phyloP scores from a whole-genome alignment of 2,888 invertebrate genomes.

The Heteromurus nitidus region DNA sequence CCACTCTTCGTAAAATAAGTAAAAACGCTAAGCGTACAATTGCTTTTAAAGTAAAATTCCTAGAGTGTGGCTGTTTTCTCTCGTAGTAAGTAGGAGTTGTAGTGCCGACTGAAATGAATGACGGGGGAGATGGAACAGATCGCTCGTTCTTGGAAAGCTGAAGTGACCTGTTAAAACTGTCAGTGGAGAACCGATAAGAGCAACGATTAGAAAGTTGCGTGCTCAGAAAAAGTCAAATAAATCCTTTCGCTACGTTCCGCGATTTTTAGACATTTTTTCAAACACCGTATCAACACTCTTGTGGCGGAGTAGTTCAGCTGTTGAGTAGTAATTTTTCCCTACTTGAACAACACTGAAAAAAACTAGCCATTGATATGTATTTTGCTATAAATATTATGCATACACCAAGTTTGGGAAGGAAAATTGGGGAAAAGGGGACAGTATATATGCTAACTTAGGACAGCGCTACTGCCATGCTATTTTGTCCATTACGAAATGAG shows the following conservation, averaged over 20 bases:
- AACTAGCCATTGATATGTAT: no score
- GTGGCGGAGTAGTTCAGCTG: slow-evolving; percentile 3
- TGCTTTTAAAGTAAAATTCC: slow-evolving; percentile 17
- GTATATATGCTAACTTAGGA: background rate
- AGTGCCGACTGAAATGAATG: slow-evolving; percentile 21
- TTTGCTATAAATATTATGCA: no score
- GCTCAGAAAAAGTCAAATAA: slow-evolving; percentile 43
- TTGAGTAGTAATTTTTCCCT: background rate
- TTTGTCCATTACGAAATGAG: slow-evolving; percentile 9
- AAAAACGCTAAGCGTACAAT: background rate
- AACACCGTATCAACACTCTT: slow-evolving; percentile 42
- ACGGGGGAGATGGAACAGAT: slow-evolving; percentile 26
- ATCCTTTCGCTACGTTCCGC: slow-evolving; percentile 20
- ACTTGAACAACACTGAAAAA: slow-evolving; percentile 7
- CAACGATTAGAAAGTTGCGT: slow-evolving; percentile 63
- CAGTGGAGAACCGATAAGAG: slow-evolving; percentile 57
- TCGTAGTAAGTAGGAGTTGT: background rate
- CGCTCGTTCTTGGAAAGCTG: background rate
- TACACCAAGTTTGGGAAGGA: no score
- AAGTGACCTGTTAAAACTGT: slow-evolving; percentile 60
- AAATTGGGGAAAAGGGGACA: background rate
- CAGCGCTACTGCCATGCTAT: no score
- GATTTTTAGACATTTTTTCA: slow-evolving; percentile 41
- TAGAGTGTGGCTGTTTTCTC: background rate
- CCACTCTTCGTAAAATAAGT: background rate